Base-by-base conservation (phyloP, 2,888 invertebrate species). In the Sisyra terminalis region DNA sequence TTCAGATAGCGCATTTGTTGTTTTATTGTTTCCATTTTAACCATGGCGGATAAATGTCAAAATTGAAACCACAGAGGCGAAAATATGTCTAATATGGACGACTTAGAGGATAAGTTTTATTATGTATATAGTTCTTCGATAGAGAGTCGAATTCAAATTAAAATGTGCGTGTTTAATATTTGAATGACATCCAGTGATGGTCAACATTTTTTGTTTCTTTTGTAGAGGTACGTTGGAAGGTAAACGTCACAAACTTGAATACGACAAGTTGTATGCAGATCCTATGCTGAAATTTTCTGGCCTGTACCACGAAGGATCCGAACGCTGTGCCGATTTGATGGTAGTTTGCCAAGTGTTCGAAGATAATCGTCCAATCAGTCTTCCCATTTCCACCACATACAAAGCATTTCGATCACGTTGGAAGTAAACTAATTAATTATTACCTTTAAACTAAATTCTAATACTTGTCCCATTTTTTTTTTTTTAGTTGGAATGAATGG, bases 401-500 rank as follows among this genome's bases (percentile, higher is more conserved):
- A 96, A 94, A 61, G 73, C 89, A 2, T 96, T 96, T 56, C 81
- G 81, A 15, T 86, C 82, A 43, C 69, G 94, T 53, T 96, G 92
- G 90, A 89, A 86, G 88, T 88, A 69, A 70, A 77, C 67, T 30
- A 11, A 10, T 38, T 38, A 11, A 9, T 2, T 9, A 37, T n/a
- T 37, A 14, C 2, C 2, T 32, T 7, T 13, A 43, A 17, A 15
- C 10, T 30, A 11, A 36, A 18, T 4, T 36, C 10, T n/a, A 42
- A 15, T 36, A 15, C 3, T 13, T 9, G 16, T 3, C 9, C 16
- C 14, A 32, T 14, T 39, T 32, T 47, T 47, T 48, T 31, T 42
- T 46, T 63, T 66, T 14, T 58, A 93, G 92, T 57, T 97, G 96
- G 96, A 96, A 94, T 59, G 94, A 97, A 64, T 96, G 96, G 94